A percentile compares a stretch with the other conserved stretches of the same genome.
phyloP scores from a whole-genome alignment of 2,797 vertebrate species.

The Alectoris magna region DNA sequence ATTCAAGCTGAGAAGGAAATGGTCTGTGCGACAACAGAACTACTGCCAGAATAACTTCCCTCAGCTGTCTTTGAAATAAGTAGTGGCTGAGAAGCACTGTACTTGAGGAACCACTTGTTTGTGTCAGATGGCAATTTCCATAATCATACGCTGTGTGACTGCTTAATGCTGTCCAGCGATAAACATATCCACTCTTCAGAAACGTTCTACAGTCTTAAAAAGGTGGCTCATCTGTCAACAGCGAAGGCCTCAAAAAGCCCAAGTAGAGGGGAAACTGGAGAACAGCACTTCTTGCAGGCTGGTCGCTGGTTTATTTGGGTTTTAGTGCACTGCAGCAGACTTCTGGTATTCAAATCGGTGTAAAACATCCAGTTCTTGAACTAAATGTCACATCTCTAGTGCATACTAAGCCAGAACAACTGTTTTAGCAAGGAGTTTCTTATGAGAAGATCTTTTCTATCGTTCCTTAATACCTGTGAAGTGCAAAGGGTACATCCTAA shows the following conservation, averaged over 20 bases:
- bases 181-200: neutral
- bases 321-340: neutral
- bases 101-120: neutral
- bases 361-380: neutral
- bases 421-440: neutral
- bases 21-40: neutral
- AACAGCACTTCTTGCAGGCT: neutral
- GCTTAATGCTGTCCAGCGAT: neutral
- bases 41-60: neutral
- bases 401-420: neutral
- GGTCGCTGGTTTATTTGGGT: neutral
- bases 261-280: neutral
- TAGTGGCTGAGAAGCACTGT: neutral
- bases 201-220: neutral
- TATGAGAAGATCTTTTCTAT: neutral
- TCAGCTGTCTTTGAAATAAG: neutral
- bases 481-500: neutral
- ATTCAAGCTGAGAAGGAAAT: neutral
- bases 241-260: neutral
- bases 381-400: neutral
- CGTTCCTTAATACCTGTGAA: neutral
- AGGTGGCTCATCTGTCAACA: neutral
- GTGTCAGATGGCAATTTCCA: neutral
- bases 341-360: neutral
- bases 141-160: neutral